A percentile compares a stretch with the other conserved stretches of the same genome.
Conservation (phyloP, 2,888 invertebrate genomes). For the Thysanoteuthis rhombus region DNA sequence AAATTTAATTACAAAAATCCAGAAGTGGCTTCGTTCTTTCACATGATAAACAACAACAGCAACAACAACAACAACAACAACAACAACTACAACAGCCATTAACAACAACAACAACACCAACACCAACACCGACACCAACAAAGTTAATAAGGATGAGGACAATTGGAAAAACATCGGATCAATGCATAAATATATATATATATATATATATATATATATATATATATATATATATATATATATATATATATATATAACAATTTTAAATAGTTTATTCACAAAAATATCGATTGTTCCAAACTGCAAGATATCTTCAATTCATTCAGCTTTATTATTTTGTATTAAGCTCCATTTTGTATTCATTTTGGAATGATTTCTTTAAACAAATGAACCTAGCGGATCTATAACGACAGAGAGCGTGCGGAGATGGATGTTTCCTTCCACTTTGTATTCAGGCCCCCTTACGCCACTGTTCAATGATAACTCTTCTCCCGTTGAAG, state of each 20-base stretch:
- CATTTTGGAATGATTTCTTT: too few relatives aligned
- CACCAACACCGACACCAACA: background rate
- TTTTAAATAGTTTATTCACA: too few relatives aligned
- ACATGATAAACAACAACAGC: too few relatives aligned
- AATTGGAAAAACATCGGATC: background rate
- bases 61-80: background rate
- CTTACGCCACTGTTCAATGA: background rate
- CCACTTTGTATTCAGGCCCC: too few relatives aligned
- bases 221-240: too few relatives aligned
- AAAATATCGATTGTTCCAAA: background rate
- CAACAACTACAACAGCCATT: background rate
- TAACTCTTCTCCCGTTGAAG: background rate
- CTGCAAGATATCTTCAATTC: background rate
- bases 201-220: too few relatives aligned
- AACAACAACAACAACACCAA: background rate
- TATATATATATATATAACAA: too few relatives aligned
- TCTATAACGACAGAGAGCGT: background rate
- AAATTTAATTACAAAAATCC: background rate
- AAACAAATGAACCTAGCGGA: background rate
- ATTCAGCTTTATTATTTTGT: background rate
- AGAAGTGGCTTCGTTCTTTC: background rate
- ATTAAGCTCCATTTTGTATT: background rate
- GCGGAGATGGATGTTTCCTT: background rate
- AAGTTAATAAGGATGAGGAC: too few relatives aligned
- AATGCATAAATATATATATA: background rate